Conservation (phyloP, 35 echinoderm and acorn worm species). For the Chiridota heheva region DNA sequence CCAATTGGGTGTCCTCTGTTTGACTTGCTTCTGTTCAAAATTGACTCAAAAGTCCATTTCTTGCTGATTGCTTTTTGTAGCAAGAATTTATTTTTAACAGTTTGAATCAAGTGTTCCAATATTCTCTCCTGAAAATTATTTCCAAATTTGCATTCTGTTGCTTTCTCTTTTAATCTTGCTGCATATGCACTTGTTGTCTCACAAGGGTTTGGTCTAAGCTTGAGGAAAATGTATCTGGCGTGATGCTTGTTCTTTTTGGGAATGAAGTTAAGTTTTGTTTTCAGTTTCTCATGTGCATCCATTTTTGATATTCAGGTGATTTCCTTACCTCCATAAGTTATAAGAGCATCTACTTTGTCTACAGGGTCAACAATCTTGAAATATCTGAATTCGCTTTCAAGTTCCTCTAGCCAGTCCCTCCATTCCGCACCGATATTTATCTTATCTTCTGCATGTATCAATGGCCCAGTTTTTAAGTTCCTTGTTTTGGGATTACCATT, state of each 20-base stretch:
- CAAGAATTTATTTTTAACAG: no score
- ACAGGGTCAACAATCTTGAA: slow-evolving; percentile 26
- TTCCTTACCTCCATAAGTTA: slow-evolving; percentile 66
- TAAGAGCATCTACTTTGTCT: slow-evolving; percentile 57
- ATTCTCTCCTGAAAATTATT: slow-evolving; percentile 24
- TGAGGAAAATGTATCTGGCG: no score
- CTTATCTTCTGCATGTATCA: slow-evolving; percentile 50
- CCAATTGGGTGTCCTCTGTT: slow-evolving; percentile 33
- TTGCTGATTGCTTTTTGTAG: no score
- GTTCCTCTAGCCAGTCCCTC: slow-evolving; percentile 60
- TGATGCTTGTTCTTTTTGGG: slow-evolving; percentile 62
- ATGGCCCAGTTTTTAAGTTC: slow-evolving; percentile 53
- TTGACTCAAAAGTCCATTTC: slow-evolving; percentile 44
- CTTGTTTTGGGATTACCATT: no score
- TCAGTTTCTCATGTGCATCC: slow-evolving; percentile 42
- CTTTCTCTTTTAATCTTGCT: slow-evolving; percentile 57
- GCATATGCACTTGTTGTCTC: slow-evolving; percentile 58
- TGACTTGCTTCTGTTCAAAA: slow-evolving; percentile 48
- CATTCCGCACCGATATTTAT: slow-evolving; percentile 45
- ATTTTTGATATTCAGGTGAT: slow-evolving; percentile 48
- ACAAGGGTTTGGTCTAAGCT: no score
- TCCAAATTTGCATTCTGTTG: slow-evolving; percentile 59
- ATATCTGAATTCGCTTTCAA: slow-evolving; percentile 62
- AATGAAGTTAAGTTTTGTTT: slow-evolving; percentile 49
- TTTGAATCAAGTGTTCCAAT: no score